Evolutionary conservation across 2,888 invertebrate genomes (phyloP), one percentile per base, ranked within the genome.

Genomic region (Osmoderma eremita): DNA sequence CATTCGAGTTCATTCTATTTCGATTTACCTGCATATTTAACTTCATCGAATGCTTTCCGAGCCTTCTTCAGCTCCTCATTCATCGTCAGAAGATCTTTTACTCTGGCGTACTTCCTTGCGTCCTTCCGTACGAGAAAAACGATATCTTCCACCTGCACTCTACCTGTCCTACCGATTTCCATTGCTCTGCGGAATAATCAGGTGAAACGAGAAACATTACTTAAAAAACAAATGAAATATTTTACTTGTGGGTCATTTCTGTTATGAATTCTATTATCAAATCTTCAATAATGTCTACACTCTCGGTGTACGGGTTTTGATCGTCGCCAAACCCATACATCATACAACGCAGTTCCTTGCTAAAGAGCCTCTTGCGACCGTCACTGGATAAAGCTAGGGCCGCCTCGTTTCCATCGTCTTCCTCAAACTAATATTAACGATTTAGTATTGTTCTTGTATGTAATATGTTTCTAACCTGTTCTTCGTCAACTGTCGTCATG

Each of bases 271-370:
- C 97, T 73, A 98, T 95, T 0, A 98, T 98, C 51, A 99, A 84
- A 82, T 99, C 98, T 84, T 99, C 99, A 54, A 99, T 85, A 51
- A 98, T 87, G 81, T 99, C 98, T 0, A 99, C 97, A 79, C 97
- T 97, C 84, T 99, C 98, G 1, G 98, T 98, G 78, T 97, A 98
- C 0, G 99, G 98, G 84, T 98, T 98, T 81, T 97, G 96, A 80
- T 99, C 98, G 82, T 99, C 99, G 3, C 99, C 99, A 86, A 99
- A 99, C 0, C 99, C 99, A 81, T 96, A 99, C 96, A 99, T 97
- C 98, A 99, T 99, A 75, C 96, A 95, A 30, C 97, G 87, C 45
- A 98, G 83, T 82, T 96, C 96, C 82, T 96, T 96, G 67, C 95
- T 95, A 75, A 96, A 96, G 1, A 95, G 81, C 49, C 95, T 85